Evolutionary conservation across 2,113 vertebrate species (phyloP), one percentile per base, ranked within the genome.

Genomic region (Gymnogyps californianus): DNA sequence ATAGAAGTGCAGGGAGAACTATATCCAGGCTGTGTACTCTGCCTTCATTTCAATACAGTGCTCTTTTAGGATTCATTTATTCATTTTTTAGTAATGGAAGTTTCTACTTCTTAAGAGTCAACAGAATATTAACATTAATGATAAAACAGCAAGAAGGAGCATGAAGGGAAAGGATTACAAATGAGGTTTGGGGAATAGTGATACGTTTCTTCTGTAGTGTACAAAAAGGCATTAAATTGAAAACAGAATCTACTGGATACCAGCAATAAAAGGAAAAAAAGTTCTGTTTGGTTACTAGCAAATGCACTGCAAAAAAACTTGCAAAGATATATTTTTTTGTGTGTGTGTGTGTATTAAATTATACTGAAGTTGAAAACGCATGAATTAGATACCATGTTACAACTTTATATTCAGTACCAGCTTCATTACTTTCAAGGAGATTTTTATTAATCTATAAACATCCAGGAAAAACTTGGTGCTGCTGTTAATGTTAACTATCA

Each of bases 61-160:
- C 11, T 96, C 51, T 94, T 94, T 94, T 96, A 93, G 61, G 92
- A 97, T 97, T 97, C n/a, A 97, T 97, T 95, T 97, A 95, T 97
- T 98, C 69, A 44, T 81, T 94, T 94, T 94, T 91, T 58, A 29
- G 72, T 93, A 96, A 95, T 94, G 76, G 83, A 97, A 94, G 67
- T 89, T 94, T 96, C 51, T 89, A 18, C 66, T 96, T 96, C 55
- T 90, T 76, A 84, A 78, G 78, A 91, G 81, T 70, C 89, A 96
- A 96, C 67, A 92, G 72, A 97, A 95, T 96, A 96, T 97, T 95
- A 97, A 55, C 46, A 71, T 95, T 97, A 96, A 97, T 93, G 87
- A 96, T 96, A 95, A 89, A 95, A 94, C 47, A 96, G 59, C 52
- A 88, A 96, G 83, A 93, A 95, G 40, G 64, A 93, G 17, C 59